These are phyloP conservation scores for Thunnus albacares DNA, from an alignment of 2,797 vertebrate species.

Conservation along the genomic window DNA sequence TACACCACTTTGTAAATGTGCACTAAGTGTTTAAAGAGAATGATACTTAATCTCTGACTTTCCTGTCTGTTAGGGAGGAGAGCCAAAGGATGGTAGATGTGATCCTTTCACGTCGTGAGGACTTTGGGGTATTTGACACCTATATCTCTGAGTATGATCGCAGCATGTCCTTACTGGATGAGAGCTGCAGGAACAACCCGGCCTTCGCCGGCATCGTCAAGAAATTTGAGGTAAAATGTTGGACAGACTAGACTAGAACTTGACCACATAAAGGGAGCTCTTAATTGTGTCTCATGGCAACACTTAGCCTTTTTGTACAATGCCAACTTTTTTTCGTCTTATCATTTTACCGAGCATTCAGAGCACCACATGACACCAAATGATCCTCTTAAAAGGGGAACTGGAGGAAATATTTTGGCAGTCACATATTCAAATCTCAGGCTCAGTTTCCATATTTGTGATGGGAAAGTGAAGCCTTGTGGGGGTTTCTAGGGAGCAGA, in stretches of 20 bases:
- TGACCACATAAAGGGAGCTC: neutral
- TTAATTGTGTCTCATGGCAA: neutral
- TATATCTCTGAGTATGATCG: conserved; percentile 94
- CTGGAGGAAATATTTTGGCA: conserved; percentile 10
- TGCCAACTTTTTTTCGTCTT: neutral
- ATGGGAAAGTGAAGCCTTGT: conserved; percentile 33
- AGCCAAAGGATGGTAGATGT: conserved; percentile 92
- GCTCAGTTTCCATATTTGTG: conserved; percentile 36
- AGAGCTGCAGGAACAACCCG: conserved; percentile 86
- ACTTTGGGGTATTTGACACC: conserved; percentile 89
- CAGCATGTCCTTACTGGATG: conserved; percentile 91
- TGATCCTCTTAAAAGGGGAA: conserved; percentile 3
- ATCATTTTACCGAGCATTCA: neutral
- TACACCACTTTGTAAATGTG: neutral
- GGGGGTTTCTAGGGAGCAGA: conserved; percentile 34
- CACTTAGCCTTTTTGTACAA: neutral
- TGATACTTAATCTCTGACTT: neutral
- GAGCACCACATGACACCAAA: neutral
- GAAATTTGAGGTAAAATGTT: conserved; percentile 91
- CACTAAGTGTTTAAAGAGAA: neutral
- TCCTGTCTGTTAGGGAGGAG: conserved; percentile 87
- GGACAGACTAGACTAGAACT: neutral
- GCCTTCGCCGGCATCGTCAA: conserved; percentile 86
- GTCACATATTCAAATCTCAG: conserved; percentile 27
- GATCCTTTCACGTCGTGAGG: conserved; percentile 89